Evolutionary conservation across 2,888 invertebrate genomes (phyloP).

Genomic region (Drosophila koepferae): DNA sequence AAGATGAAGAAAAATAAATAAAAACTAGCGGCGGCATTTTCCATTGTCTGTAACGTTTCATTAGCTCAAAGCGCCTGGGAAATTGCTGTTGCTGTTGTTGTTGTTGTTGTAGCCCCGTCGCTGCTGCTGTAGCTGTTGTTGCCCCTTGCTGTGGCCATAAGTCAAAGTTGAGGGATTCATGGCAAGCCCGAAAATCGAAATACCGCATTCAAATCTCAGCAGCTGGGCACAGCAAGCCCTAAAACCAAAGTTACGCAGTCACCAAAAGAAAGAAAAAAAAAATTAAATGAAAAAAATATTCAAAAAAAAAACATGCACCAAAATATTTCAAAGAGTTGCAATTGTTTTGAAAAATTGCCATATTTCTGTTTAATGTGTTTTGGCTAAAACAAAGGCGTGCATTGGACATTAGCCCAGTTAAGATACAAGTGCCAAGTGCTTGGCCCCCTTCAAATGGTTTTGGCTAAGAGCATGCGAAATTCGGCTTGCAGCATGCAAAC

Average conservation of each 20-base stretch:
- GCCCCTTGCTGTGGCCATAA: constrained; percentile 48
- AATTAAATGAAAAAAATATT: constrained; percentile 11
- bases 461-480: constrained; percentile 34
- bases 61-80: constrained; percentile 57
- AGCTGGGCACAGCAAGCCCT: constrained; percentile 23
- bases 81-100: constrained; percentile 25
- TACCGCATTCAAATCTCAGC: constrained; percentile 36
- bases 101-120: constrained; percentile 14
- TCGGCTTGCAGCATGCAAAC: constrained; percentile 7
- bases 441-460: background rate
- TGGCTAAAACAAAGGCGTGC: constrained; percentile 18
- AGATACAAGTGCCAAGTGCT: constrained; percentile 9
- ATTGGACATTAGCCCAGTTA: constrained; percentile 41
- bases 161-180: constrained; percentile 60
- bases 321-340: constrained; percentile 23
- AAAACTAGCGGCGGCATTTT: constrained; percentile 53
- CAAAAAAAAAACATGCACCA: background rate
- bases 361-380: constrained; percentile 10
- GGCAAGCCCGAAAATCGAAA: constrained; percentile 49
- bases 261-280: constrained; percentile 5
- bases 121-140: background rate
- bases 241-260: constrained; percentile 46
- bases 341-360: constrained; percentile 23
- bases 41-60: constrained; percentile 61
- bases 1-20: background rate